Evolutionary conservation across 2,888 invertebrate genomes (phyloP), one percentile per base, ranked within the genome.

Genomic region (Papilio demoleus): DNA sequence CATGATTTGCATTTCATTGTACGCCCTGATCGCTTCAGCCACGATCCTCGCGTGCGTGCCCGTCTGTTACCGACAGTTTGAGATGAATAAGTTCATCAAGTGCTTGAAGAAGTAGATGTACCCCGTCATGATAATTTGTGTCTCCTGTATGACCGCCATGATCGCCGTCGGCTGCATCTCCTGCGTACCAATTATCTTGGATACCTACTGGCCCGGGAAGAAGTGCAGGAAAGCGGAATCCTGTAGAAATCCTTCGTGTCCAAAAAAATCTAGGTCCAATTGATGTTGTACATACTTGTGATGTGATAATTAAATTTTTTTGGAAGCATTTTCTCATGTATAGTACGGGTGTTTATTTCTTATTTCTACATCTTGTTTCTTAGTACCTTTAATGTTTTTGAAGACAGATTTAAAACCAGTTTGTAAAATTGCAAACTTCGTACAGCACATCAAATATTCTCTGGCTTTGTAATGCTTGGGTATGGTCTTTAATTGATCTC

Each of bases 1-100:
- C 73, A 91, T 91, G 91, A 88, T 90, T 87, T 90, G 90, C 83
- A 81, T 90, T 73, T 90, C 91, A 1, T 70, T 89, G 70, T 89
- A 86, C 72, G 87, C 88, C 69, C 77, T 91, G 72, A 85, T 90
- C 66, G 88, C 88, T 1, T 87, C 90, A 40, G 89, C 89, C 40
- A 81, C 90, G 58, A 68, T 89, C 53, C 79, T 91, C 59, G 88
- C 90, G 59, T 90, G 90, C 74, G 83, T 89, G 1, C 90, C 91
- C 2, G 86, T 88, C 70, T 88, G 89, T 78, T 86, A 81, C 74
- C 77, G 82, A 58, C 85, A 86, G 64, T 80, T 88, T 70, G 81
- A 86, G 67, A 68, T 85, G 59, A 77, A 84, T 71, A 86, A 86
- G 69, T 78, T 88, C 24, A 67, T 86, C 68, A 84, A 82, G 80